phyloP scores from a whole-genome alignment of 2,888 invertebrate genomes.

The Helleia helle region DNA sequence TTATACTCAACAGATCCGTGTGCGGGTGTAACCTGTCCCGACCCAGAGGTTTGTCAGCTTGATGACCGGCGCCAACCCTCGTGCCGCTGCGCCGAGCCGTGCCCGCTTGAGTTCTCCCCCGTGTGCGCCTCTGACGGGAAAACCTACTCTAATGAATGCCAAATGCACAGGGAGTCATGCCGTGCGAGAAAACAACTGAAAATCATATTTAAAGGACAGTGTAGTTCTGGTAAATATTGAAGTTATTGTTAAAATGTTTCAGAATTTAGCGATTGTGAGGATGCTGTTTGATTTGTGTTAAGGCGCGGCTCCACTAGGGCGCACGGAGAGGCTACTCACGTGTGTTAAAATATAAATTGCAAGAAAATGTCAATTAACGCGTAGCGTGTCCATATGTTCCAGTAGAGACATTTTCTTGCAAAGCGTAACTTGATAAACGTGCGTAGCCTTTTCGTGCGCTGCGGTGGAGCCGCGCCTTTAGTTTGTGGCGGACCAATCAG shows the following conservation, averaged over 20 bases:
- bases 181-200: conserved; percentile 81
- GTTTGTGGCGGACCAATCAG: too few species aligned
- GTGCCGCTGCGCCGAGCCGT: conserved; percentile 87
- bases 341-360: too few species aligned
- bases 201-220: conserved; percentile 88
- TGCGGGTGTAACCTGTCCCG: conserved; percentile 82
- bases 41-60: conserved; percentile 89
- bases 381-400: too few species aligned
- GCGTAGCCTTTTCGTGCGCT: too few species aligned
- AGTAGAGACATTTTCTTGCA: too few species aligned
- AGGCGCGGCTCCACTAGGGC: too few species aligned
- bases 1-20: conserved; percentile 89
- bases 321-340: too few species aligned
- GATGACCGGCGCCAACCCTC: conserved; percentile 84
- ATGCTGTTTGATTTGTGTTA: too few species aligned
- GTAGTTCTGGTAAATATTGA: conserved; percentile 78
- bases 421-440: too few species aligned
- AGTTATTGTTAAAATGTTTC: not conserved
- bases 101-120: conserved; percentile 85
- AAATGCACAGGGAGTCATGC: conserved; percentile 87
- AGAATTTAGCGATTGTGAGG: not conserved
- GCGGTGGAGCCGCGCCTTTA: too few species aligned
- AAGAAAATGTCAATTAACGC: too few species aligned
- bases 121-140: conserved; percentile 87
- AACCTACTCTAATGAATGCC: conserved; percentile 89